phyloP scores from a whole-genome alignment of 1,140 invertebrate species.

The Aphelenchoides fujianensis region DNA sequence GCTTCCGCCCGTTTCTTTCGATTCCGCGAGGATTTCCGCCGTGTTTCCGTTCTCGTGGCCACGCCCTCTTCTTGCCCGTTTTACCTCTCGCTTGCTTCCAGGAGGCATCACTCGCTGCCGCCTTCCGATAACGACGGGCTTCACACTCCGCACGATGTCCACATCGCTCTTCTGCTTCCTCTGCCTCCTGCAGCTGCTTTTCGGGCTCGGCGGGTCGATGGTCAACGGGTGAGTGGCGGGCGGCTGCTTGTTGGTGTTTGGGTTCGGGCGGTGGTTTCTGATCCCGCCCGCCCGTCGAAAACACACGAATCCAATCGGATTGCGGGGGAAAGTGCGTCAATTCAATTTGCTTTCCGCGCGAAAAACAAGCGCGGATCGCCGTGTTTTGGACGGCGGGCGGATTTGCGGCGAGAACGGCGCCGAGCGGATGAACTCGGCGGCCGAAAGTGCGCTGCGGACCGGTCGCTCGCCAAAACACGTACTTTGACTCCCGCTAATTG shows the following conservation, averaged over 20 bases:
- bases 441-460: background rate
- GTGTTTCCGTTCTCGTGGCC: too few relatives aligned
- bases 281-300: background rate
- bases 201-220: background rate
- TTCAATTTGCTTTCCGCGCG: background rate
- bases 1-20: too few relatives aligned
- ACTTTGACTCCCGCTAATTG: too few relatives aligned
- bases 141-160: too few relatives aligned
- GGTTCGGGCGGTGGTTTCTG: background rate
- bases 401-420: background rate
- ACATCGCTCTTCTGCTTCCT: background rate
- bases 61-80: too few relatives aligned
- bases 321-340: background rate
- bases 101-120: too few relatives aligned
- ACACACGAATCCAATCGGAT: slow-evolving; percentile 1
- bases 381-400: background rate
- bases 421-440: background rate
- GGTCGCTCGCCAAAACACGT: background rate
- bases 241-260: background rate
- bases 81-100: too few relatives aligned
- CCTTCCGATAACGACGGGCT: too few relatives aligned
- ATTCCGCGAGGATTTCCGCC: too few relatives aligned
- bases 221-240: background rate
- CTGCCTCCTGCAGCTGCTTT: background rate
- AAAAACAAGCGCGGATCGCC: background rate